Conservation (phyloP, 2,797 vertebrate species). For the Macrochelys suwanniensis region DNA sequence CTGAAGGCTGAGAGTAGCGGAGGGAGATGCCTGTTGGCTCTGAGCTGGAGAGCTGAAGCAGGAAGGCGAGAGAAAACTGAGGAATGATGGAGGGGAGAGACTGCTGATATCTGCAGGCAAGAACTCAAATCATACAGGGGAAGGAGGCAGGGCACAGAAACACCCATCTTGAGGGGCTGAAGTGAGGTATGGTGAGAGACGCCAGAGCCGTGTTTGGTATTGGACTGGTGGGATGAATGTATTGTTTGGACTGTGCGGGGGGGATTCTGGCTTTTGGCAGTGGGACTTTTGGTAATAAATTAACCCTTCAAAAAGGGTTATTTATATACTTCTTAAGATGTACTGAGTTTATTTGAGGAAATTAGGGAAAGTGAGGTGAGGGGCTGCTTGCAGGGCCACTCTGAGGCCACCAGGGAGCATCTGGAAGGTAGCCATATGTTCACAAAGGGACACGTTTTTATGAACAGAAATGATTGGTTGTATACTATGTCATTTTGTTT, state of each 20-base stretch:
- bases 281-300: too few species aligned
- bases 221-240: too few species aligned
- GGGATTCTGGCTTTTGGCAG: too few species aligned
- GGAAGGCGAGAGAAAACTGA: neutral
- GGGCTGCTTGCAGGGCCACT: too few species aligned
- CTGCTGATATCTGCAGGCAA: neutral
- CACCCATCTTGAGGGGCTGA: neutral
- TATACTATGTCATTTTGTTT: neutral
- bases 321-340: too few species aligned
- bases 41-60: neutral
- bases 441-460: neutral
- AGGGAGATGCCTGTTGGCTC: neutral
- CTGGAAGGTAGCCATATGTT: too few species aligned
- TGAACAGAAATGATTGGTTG: neutral
- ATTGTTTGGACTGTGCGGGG: too few species aligned
- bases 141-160: neutral
- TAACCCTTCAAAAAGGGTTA: too few species aligned
- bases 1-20: neutral
- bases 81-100: neutral
- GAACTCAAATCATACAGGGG: neutral
- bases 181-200: neutral
- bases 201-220: neutral
- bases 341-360: too few species aligned
- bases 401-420: too few species aligned
- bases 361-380: too few species aligned